Conservation (phyloP, 2,113 vertebrate species). For the Hemiprocne comata region DNA sequence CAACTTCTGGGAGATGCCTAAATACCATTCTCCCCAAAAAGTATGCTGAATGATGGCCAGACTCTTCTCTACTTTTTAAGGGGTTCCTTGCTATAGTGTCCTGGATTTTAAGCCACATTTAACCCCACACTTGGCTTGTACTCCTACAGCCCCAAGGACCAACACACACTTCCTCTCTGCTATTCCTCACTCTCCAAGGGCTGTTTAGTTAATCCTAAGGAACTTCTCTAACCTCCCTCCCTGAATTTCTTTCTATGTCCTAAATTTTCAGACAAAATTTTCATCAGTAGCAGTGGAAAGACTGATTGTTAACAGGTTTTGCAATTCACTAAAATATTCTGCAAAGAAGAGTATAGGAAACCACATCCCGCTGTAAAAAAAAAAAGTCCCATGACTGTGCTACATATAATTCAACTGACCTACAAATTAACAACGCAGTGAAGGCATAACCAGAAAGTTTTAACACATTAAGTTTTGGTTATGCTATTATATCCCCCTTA, state of each 20-base stretch:
- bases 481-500: neutral
- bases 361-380: neutral
- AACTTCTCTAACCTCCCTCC: neutral
- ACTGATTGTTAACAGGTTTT: neutral
- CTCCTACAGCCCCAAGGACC: neutral
- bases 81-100: neutral
- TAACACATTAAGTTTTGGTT: neutral
- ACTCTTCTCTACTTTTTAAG: neutral
- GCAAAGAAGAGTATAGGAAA: neutral
- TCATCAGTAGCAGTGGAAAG: neutral
- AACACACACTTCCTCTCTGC: neutral
- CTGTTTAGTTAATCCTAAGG: neutral
- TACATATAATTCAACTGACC: neutral
- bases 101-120: neutral
- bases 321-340: neutral
- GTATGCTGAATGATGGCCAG: neutral
- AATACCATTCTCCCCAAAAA: neutral
- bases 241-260: neutral
- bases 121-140: neutral
- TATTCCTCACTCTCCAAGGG: neutral
- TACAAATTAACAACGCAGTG: neutral
- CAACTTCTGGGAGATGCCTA: neutral
- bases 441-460: neutral
- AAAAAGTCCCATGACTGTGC: neutral
- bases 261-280: neutral